These are phyloP conservation scores for Adineta ricciae DNA, from an alignment of 2,888 invertebrate genomes.

Conservation along the genomic window DNA sequence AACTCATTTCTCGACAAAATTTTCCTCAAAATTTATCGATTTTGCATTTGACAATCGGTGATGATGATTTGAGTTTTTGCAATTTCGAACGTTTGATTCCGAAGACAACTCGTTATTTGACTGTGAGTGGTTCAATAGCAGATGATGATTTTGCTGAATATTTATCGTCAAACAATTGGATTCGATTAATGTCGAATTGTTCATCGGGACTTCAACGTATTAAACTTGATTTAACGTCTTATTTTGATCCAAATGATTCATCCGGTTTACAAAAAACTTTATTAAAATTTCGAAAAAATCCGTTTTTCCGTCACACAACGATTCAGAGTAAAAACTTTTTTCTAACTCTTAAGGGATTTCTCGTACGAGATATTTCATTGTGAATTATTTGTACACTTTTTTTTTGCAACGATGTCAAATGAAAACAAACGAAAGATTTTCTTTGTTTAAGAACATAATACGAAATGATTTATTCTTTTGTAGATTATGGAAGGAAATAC, in stretches of 20 bases:
- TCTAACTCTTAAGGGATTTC: neutral
- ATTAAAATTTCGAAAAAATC: neutral
- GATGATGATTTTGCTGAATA: neutral
- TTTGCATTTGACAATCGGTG: neutral
- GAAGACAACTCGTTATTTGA: neutral
- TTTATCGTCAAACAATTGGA: neutral
- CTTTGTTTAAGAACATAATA: neutral
- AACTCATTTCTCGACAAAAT: neutral
- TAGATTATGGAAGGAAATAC: neutral
- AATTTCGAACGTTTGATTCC: neutral
- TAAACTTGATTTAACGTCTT: neutral
- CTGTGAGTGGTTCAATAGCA: neutral
- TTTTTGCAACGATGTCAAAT: neutral
- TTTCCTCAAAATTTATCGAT: neutral
- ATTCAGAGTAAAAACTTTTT: neutral
- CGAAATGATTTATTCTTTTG: neutral
- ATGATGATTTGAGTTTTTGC: neutral
- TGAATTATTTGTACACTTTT: neutral
- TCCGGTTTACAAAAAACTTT: neutral
- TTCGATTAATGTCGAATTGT: neutral
- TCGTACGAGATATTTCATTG: neutral
- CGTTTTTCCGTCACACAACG: neutral
- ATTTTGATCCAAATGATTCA: neutral
- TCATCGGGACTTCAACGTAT: neutral
- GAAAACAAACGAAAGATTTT: neutral